Base-by-base conservation (phyloP, 2,888 invertebrate species). In the Gari tellinella region DNA sequence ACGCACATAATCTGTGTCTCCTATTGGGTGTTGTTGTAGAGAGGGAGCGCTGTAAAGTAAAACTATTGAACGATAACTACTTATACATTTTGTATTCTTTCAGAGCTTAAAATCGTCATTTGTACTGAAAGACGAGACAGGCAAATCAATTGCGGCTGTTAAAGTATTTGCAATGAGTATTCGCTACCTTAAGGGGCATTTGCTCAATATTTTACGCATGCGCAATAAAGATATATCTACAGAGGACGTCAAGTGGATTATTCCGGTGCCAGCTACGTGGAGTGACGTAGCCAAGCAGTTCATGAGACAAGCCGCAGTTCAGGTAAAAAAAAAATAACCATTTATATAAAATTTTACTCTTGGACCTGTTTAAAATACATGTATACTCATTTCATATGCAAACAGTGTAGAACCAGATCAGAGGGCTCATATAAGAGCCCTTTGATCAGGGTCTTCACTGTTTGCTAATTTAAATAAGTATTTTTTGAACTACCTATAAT, bases 181-280 rank as follows among this genome's bases (percentile, higher is more conserved):
- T 15, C 67, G 78, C 14, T 78, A 60, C 45, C 57, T 78, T 2
- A 78, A 78, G 51, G 67, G 73, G 12, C 78, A 78, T 26, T 56
- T 78, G 17, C 57, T 78, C 15, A 78, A 78, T 49, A 57, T 64
- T 37, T 25, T 78, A 46, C 78, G 78, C 67, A 74, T 78, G 78
- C 78, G 78, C 41, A 69, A 73, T 2, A 73, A 58, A 49, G 78
- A 78, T n/a, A 41, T 78, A 2, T 41, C 74, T 3, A 72, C 78
- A 1, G 78, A 78, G 45, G 78, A 78, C 57, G 72, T 78, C 7
- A 78, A 78, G 57, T 78, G 78, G 78, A 45, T 78, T 46, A 53
- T 78, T 5, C 73, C 78, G 1, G 73, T 78, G n/a, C 78, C 78
- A 1, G 60, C 78, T 2, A 60, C 67, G 40, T 78, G 78, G 73